Evolutionary conservation across 2,797 vertebrate genomes (phyloP).

Genomic region (Hyperoplus immaculatus): DNA sequence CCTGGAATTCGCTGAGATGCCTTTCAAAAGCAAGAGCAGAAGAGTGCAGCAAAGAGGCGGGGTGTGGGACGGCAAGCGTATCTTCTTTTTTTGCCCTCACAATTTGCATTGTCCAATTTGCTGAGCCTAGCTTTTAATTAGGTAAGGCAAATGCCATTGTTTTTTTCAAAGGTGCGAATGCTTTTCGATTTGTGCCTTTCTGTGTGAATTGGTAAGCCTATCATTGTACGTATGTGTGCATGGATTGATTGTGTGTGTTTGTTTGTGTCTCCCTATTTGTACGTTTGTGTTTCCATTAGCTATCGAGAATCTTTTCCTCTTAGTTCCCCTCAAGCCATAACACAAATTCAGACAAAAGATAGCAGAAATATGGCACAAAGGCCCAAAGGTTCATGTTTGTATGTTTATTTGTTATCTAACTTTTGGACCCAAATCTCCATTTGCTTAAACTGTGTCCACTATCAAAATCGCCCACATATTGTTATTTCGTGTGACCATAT

Average conservation of each 20-base stretch:
- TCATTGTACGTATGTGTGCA: background rate
- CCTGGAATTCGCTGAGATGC: slow-evolving; percentile 59
- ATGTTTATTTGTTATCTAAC: slow-evolving; percentile 25
- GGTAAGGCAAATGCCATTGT: slow-evolving; percentile 46
- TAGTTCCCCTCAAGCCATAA: slow-evolving; percentile 48
- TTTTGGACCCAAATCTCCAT: slow-evolving; percentile 14
- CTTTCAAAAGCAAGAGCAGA: slow-evolving; percentile 49
- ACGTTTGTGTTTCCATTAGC: background rate
- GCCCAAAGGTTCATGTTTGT: slow-evolving; percentile 21
- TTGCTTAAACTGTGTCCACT: background rate
- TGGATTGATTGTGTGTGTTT: background rate
- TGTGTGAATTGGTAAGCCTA: background rate
- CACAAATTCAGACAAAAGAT: slow-evolving; percentile 55
- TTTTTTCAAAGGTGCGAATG: slow-evolving; percentile 21
- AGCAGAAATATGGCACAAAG: slow-evolving; percentile 22
- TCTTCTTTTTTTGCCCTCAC: slow-evolving; percentile 18
- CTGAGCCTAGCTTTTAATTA: slow-evolving; percentile 73
- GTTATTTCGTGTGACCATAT: background rate
- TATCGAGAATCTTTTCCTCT: slow-evolving; percentile 16
- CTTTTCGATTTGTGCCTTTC: slow-evolving; percentile 13
- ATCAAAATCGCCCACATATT: background rate
- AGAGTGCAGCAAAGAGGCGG: slow-evolving; percentile 8
- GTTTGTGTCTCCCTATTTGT: background rate
- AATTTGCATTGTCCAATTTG: slow-evolving; percentile 66
- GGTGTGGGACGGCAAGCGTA: background rate